A percentile compares a stretch with the other conserved stretches of the same genome.
These are phyloP conservation scores for Equus przewalskii DNA, from an alignment of 2,113 vertebrate species.

Conservation along the genomic window DNA sequence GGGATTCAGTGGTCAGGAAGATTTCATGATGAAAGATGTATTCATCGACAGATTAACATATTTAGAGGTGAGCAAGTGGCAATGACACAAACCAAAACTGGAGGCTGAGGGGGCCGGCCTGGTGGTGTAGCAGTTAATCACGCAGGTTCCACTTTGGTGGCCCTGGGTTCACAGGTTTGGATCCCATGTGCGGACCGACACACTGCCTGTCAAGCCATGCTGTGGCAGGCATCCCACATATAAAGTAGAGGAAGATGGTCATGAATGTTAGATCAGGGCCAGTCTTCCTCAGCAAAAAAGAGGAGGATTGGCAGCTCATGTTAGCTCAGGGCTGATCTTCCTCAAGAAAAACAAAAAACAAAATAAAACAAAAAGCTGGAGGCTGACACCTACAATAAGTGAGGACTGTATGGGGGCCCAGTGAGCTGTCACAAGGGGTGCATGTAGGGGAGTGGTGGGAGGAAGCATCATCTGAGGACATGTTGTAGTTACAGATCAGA, in stretches of 20 bases:
- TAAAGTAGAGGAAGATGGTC: too few species aligned
- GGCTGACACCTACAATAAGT: not conserved
- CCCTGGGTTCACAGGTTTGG: too few species aligned
- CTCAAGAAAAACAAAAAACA: not conserved
- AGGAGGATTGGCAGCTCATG: too few species aligned
- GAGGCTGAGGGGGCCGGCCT: not conserved
- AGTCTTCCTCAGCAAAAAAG: too few species aligned
- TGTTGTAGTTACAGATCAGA: not conserved
- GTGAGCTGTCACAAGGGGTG: not conserved
- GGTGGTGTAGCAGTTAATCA: too few species aligned
- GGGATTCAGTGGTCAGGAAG: not conserved
- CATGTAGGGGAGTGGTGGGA: rapidly evolving
- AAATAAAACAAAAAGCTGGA: not conserved
- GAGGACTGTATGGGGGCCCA: too few species aligned
- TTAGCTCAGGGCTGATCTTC: too few species aligned
- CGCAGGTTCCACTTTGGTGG: too few species aligned
- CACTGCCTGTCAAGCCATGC: too few species aligned
- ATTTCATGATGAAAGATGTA: not conserved
- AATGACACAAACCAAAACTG: not conserved
- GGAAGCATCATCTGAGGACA: not conserved
- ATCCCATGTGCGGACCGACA: too few species aligned
- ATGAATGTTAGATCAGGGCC: too few species aligned
- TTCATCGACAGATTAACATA: not conserved
- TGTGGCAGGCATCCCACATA: too few species aligned
- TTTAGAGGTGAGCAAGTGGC: not conserved